These are phyloP conservation scores for Cerceris rybyensis DNA, from an alignment of 2,888 invertebrate genomes.

Conservation along the genomic window DNA sequence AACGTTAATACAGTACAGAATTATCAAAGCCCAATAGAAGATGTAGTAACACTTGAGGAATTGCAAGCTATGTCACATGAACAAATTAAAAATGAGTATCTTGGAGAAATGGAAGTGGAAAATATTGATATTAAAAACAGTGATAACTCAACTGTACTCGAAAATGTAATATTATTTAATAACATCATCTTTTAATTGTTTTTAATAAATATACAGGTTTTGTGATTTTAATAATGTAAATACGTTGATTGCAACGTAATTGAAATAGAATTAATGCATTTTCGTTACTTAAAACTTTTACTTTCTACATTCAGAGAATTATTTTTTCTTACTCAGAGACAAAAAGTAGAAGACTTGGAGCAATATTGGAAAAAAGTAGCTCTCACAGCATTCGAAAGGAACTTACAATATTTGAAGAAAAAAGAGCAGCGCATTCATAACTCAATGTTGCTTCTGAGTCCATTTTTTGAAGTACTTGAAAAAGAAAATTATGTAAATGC, in stretches of 20 bases:
- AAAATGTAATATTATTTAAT: no score
- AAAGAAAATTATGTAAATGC: conserved; percentile 84
- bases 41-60: conserved; percentile 83
- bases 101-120: conserved; percentile 86
- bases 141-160: no score
- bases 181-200: no score
- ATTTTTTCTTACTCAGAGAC: conserved; percentile 83
- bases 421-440: conserved; percentile 59
- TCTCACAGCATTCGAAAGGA: conserved; percentile 86
- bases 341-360: conserved; percentile 85
- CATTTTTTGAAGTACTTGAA: conserved; percentile 87
- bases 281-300: neutral
- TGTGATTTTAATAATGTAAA: neutral
- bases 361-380: conserved; percentile 87
- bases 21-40: conserved; percentile 73
- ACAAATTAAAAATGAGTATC: conserved; percentile 88
- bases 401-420: conserved; percentile 86
- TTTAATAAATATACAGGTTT: no score
- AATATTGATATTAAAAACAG: conserved; percentile 82
- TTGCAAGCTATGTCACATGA: conserved; percentile 84
- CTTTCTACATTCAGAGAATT: neutral
- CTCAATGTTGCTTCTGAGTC: conserved; percentile 85
- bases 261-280: no score
- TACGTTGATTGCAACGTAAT: neutral
- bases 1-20: conserved; percentile 1